A percentile compares a stretch with the other conserved stretches of the same genome.
phyloP scores from a whole-genome alignment of 2,113 vertebrate species.

The Chaetops frenatus region DNA sequence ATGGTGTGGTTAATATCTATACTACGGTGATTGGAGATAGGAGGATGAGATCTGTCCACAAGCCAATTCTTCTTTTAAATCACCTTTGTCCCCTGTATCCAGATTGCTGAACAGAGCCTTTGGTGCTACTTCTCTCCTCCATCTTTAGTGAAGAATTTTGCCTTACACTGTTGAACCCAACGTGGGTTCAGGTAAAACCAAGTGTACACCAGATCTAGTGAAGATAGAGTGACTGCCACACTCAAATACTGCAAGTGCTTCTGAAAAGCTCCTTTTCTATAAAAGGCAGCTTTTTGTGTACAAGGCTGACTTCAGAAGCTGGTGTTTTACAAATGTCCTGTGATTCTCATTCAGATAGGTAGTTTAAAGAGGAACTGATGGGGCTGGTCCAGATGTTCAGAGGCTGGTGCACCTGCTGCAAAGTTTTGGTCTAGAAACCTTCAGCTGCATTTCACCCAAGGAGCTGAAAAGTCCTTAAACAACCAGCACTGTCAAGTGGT shows the following conservation, averaged over 20 bases:
- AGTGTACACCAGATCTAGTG: background rate
- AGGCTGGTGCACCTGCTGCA: background rate
- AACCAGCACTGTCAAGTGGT: background rate
- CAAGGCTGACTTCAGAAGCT: background rate
- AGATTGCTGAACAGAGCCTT: background rate
- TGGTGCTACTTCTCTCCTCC: background rate
- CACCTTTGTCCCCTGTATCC: background rate
- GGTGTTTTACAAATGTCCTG: background rate
- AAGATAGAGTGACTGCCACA: background rate
- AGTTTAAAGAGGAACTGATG: background rate
- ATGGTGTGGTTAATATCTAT: background rate
- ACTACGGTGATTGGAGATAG: background rate
- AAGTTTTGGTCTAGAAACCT: background rate
- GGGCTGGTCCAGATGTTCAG: background rate
- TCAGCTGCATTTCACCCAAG: background rate
- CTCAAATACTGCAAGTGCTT: background rate
- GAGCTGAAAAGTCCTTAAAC: background rate
- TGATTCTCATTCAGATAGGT: background rate
- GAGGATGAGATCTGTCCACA: background rate
- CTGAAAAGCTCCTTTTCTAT: background rate
- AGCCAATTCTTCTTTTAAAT: background rate
- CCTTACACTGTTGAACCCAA: fast-evolving
- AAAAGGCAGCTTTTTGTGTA: background rate
- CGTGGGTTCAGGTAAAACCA: background rate
- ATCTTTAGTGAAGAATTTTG: background rate